Conservation (phyloP, 2,888 invertebrate species). For the Rosalia funebris region DNA sequence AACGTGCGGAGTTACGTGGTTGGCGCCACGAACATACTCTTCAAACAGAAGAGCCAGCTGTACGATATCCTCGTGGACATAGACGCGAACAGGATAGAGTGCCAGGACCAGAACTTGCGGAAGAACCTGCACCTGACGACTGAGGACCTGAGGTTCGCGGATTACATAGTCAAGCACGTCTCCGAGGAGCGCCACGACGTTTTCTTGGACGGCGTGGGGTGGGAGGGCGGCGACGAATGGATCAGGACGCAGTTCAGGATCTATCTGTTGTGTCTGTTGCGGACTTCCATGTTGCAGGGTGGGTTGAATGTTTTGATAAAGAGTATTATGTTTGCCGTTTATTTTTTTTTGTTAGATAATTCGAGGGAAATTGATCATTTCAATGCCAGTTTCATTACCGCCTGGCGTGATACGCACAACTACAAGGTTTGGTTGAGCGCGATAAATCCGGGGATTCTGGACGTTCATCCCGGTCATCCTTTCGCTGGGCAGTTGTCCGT, state of each 20-base stretch:
- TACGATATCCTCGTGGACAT: slow-evolving; percentile 93
- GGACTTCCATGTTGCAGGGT: slow-evolving; percentile 82
- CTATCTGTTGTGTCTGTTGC: slow-evolving; percentile 82
- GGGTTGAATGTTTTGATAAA: slow-evolving; percentile 38
- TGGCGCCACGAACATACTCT: slow-evolving; percentile 98
- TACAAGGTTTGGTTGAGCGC: slow-evolving; percentile 85
- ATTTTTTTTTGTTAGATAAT: slow-evolving; percentile 67
- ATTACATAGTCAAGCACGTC: slow-evolving; percentile 86
- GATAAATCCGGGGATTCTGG: slow-evolving; percentile 74
- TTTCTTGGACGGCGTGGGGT: slow-evolving; percentile 78
- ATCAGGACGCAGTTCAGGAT: slow-evolving; percentile 92
- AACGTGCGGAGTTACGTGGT: slow-evolving; percentile 88
- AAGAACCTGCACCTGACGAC: slow-evolving; percentile 89
- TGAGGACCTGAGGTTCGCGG: slow-evolving; percentile 95
- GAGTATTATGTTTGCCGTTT: background rate
- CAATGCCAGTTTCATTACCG: slow-evolving; percentile 82
- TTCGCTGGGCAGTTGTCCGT: slow-evolving; percentile 95
- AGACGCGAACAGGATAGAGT: slow-evolving; percentile 79
- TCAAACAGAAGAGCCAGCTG: slow-evolving; percentile 92
- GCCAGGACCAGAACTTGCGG: slow-evolving; percentile 80
- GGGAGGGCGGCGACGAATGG: slow-evolving; percentile 98
- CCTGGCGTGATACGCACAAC: slow-evolving; percentile 89
- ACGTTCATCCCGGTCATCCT: slow-evolving; percentile 86
- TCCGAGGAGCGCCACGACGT: slow-evolving; percentile 73
- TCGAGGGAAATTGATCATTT: slow-evolving; percentile 87